A percentile compares a stretch with the other conserved stretches of the same genome.
Conservation (phyloP, 1,140 invertebrate genomes). For the Tetraneura akinire region DNA sequence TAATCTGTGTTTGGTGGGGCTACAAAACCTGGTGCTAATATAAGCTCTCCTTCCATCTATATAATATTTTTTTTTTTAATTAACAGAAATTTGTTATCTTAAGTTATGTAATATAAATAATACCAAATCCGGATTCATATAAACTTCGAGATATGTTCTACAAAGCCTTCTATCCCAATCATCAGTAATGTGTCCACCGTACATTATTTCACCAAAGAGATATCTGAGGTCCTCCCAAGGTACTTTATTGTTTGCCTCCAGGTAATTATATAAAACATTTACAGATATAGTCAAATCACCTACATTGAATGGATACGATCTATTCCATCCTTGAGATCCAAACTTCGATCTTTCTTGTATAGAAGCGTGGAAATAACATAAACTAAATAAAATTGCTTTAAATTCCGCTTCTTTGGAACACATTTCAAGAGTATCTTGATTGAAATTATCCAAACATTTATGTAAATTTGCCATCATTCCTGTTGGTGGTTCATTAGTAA, state of each 20-base stretch:
- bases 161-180: conserved; percentile 91
- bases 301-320: conserved; percentile 66
- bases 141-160: conserved; percentile 84
- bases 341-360: conserved; percentile 91
- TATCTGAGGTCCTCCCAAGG: conserved; percentile 93
- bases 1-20: conserved; percentile 86
- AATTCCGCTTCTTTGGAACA: conserved; percentile 93
- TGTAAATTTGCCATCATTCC: conserved; percentile 93
- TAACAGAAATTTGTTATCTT: background rate
- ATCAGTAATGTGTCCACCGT: conserved; percentile 94
- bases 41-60: conserved; percentile 79
- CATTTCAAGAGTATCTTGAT: conserved; percentile 88
- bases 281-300: conserved; percentile 90
- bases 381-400: conserved; percentile 85
- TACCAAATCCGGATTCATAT: conserved; percentile 80
- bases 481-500: conserved; percentile 93
- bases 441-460: conserved; percentile 92
- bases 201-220: conserved; percentile 95
- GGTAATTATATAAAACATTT: conserved; percentile 88
- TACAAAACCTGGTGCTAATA: conserved; percentile 79
- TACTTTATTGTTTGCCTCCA: conserved; percentile 83
- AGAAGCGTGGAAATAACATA: conserved; percentile 96
- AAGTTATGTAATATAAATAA: conserved; percentile 16
- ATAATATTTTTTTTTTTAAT: conserved; percentile 33
- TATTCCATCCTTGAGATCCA: conserved; percentile 94